Base-by-base conservation (phyloP, 1,140 invertebrate genomes). In the Penaeus vannamei region DNA sequence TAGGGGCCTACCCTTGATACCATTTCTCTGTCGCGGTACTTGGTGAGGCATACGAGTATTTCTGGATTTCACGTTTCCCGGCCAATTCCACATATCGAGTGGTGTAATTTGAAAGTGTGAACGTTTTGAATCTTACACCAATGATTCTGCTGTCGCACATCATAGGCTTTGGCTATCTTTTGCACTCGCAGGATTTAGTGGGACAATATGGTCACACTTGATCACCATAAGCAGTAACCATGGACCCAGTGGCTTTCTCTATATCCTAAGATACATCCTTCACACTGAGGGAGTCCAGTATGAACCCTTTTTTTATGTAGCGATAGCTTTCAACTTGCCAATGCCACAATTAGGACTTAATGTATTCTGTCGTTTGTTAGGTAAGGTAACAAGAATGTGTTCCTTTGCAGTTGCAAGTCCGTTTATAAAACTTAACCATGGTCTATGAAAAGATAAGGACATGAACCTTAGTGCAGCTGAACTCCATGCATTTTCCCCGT, bases 401-500 rank as follows among this genome's bases (percentile, higher is more conserved):
- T 77, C 26, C 4, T 29, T 22, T 26, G 36, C 72, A 20, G 72
- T 77, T 77, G 72, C 72, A 22, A 10, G 72, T 32, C 12, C 8
- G 29, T n/a, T 36, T 32, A 7, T 20, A 2, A 77, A 77, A 77
- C 72, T n/a, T 36, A 5, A 12, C 72, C 20, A n/a, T 77, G 72
- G 22, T 32, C 72, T n/a, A 36, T n/a, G 72, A n/a, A 77, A 12
- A 20, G 8, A 36, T 14, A 77, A 7, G 5, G 1, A 64, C 14
- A 72, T 36, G 19, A 20, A 60, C 26, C 94, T 91, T 91, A 88
- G 91, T 92, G 76, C 77, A 46, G 29, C 53, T 87, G 69, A 76
- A 17, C 10, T n/a, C n/a, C n/a, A n/a, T 42, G 36, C 3, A 42
- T 77, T 77, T 36, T n/a, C 42, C 72, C 72, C 26, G 19, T 77